Conservation (phyloP, 2,888 invertebrate species). For the Mesoligia furuncula region DNA sequence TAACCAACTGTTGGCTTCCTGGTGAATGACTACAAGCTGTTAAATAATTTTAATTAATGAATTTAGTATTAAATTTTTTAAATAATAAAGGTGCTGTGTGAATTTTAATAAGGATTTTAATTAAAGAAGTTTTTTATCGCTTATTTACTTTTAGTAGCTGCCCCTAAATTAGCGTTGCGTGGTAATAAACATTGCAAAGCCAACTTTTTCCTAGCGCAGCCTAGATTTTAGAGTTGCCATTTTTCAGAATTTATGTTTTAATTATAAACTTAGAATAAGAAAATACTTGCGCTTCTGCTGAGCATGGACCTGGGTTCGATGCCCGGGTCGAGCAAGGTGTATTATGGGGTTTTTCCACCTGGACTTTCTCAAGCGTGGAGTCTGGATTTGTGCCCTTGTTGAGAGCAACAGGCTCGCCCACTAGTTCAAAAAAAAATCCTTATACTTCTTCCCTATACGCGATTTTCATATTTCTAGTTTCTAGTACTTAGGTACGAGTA, state of each 20-base stretch:
- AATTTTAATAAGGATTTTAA: constrained; percentile 18
- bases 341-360: too few species aligned
- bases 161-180: constrained; percentile 19
- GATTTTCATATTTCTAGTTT: too few species aligned
- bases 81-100: background rate
- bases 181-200: constrained; percentile 8
- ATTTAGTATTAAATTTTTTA: constrained; percentile 13
- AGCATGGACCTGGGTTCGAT: too few species aligned
- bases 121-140: background rate
- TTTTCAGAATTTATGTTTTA: constrained; percentile 21
- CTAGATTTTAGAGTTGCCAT: background rate
- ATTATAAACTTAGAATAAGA: background rate
- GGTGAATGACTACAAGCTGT: constrained; percentile 29
- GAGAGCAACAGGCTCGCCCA: too few species aligned
- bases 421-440: too few species aligned
- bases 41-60: constrained; percentile 24
- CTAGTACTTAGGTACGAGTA: too few species aligned
- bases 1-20: constrained; percentile 59
- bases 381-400: too few species aligned
- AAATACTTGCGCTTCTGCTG: too few species aligned
- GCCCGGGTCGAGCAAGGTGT: too few species aligned
- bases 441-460: too few species aligned
- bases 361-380: too few species aligned
- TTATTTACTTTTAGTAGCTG: background rate
- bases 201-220: background rate